phyloP scores from a whole-genome alignment of 1,140 invertebrate genomes.

The Ylistrum balloti region DNA sequence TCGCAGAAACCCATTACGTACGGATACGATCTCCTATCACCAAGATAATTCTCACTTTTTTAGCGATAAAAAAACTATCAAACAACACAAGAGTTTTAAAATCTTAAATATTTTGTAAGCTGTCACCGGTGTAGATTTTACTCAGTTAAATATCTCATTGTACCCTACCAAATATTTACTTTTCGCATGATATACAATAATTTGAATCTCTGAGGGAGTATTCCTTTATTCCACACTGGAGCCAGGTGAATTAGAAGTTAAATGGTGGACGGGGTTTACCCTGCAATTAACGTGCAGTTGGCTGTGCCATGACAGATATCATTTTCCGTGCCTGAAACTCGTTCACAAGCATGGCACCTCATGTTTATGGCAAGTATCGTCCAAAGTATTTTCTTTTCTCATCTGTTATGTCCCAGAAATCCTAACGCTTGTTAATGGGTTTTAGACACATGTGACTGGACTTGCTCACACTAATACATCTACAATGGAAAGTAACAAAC shows the following conservation, averaged over 20 bases:
- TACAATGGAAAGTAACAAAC: slow-evolving; percentile 27
- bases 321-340: slow-evolving; percentile 26
- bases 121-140: not conserved
- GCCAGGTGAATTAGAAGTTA: slow-evolving; percentile 17
- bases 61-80: not conserved
- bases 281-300: not conserved
- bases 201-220: not conserved
- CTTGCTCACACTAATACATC: not conserved
- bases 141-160: not conserved
- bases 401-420: not conserved
- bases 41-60: slow-evolving; percentile 21
- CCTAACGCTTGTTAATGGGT: not conserved
- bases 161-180: slow-evolving; percentile 3
- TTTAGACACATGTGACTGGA: not conserved
- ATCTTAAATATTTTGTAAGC: slow-evolving; percentile 2
- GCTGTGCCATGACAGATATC: slow-evolving; percentile 23
- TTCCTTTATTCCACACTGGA: slow-evolving; percentile 26
- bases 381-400: not conserved
- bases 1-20: not conserved
- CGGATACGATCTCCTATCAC: not conserved
- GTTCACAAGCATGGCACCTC: not conserved
- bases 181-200: slow-evolving; percentile 40
- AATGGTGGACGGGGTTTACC: not conserved
- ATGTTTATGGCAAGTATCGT: not conserved
- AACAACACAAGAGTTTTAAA: not conserved